A percentile compares a stretch with the other conserved stretches of the same genome.
phyloP scores from a whole-genome alignment of 1,140 invertebrate genomes.

The Hylaeus anthracinus region DNA sequence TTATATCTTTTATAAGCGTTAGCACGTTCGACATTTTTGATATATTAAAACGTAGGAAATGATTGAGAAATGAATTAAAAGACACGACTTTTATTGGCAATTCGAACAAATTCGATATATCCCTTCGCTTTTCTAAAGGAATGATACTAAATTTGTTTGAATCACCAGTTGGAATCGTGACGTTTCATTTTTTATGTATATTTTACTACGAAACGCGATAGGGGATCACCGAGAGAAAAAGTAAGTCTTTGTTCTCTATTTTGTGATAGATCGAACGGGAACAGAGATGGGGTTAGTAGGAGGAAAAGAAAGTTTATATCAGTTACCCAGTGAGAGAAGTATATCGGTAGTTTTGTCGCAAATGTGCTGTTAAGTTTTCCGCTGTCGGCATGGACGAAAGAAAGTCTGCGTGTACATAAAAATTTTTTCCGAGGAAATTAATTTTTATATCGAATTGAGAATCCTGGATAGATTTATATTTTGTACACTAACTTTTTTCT shows the following conservation, averaged over 20 bases:
- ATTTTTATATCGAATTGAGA: conserved; percentile 52
- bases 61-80: too few relatives aligned
- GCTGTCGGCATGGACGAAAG: conserved; percentile 23
- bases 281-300: background rate
- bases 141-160: too few relatives aligned
- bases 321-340: conserved; percentile 56
- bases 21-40: conserved; percentile 37
- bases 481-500: conserved; percentile 63
- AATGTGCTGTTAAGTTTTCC: conserved; percentile 52
- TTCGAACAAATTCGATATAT: too few relatives aligned
- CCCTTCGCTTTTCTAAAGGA: too few relatives aligned
- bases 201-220: conserved; percentile 45
- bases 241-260: conserved; percentile 16
- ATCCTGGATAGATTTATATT: conserved; percentile 63
- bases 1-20: conserved; percentile 55
- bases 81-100: too few relatives aligned
- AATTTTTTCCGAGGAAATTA: conserved; percentile 52
- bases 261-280: conserved; percentile 42
- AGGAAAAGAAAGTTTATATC: conserved; percentile 49
- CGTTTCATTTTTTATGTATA: conserved; percentile 34
- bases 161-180: too few relatives aligned
- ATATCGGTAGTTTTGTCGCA: conserved; percentile 50
- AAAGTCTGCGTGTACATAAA: conserved; percentile 43
- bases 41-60: background rate
- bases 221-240: background rate